phyloP scores from a whole-genome alignment of 2,113 vertebrate genomes.

The Vulpes lagopus region DNA sequence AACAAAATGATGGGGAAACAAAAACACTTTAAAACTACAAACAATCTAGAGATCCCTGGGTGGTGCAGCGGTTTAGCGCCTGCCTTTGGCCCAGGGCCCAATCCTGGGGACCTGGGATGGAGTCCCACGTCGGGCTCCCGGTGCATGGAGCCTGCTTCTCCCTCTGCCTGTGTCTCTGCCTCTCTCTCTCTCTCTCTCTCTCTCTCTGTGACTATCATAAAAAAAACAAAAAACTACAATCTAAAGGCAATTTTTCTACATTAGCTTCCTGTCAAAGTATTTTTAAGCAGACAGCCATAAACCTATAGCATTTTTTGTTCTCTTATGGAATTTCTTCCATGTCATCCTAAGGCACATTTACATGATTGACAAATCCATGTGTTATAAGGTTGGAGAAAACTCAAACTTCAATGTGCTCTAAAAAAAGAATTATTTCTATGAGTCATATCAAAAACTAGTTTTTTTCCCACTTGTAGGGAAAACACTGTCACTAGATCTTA shows the following conservation, averaged over 20 bases:
- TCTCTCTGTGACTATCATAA: too few relatives aligned
- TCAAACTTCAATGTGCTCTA: neutral
- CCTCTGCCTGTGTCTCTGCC: too few relatives aligned
- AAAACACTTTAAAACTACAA: neutral
- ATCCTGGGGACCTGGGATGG: too few relatives aligned
- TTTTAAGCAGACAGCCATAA: neutral
- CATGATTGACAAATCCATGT: constrained; percentile 15
- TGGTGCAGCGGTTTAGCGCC: too few relatives aligned
- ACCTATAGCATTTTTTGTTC: neutral
- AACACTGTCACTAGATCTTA: constrained; percentile 3
- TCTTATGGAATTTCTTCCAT: constrained; percentile 23
- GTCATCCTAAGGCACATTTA: neutral
- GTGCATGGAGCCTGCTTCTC: too few relatives aligned
- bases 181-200: too few relatives aligned
- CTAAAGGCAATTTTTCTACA: neutral
- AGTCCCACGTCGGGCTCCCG: too few relatives aligned
- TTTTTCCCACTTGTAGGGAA: neutral
- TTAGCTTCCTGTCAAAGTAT: neutral
- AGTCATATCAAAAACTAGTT: neutral
- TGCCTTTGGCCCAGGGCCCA: too few relatives aligned
- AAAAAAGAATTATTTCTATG: constrained; percentile 29
- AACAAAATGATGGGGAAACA: neutral
- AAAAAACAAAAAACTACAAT: neutral
- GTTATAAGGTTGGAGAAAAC: neutral
- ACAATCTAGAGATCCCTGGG: neutral